These are phyloP conservation scores for Lacanobia oleracea DNA, from an alignment of 2,888 invertebrate genomes.

Conservation along the genomic window DNA sequence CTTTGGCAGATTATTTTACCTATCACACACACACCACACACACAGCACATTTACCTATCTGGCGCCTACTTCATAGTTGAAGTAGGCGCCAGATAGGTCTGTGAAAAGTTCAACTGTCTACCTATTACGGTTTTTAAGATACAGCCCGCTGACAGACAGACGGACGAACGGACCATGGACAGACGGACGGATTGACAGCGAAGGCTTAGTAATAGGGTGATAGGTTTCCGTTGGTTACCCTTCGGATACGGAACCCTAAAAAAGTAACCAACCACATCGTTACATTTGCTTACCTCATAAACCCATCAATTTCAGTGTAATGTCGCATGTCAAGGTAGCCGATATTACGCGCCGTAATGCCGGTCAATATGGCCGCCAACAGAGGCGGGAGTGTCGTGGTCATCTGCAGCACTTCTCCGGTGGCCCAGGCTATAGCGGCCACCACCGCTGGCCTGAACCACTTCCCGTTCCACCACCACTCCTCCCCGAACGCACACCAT, in stretches of 20 bases:
- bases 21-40: too few relatives aligned
- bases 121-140: too few relatives aligned
- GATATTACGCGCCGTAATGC: slow-evolving; percentile 82
- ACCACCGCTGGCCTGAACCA: slow-evolving; percentile 80
- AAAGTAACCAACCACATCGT: neutral
- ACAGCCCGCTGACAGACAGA: too few relatives aligned
- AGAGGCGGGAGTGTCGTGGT: slow-evolving; percentile 81
- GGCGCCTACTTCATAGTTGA: too few relatives aligned
- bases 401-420: slow-evolving; percentile 76
- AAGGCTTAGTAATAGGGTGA: too few relatives aligned
- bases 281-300: slow-evolving; percentile 77
- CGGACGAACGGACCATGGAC: too few relatives aligned
- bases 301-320: slow-evolving; percentile 78
- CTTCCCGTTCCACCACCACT: slow-evolving; percentile 80
- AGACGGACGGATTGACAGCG: too few relatives aligned
- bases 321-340: slow-evolving; percentile 83
- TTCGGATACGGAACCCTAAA: neutral
- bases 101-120: too few relatives aligned
- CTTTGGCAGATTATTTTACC: too few relatives aligned
- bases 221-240: too few relatives aligned
- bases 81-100: too few relatives aligned
- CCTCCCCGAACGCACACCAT: slow-evolving; percentile 80
- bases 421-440: slow-evolving; percentile 78
- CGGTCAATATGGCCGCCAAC: slow-evolving; percentile 81
- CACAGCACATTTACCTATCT: too few relatives aligned